A percentile compares a stretch with the other conserved stretches of the same genome.
These are phyloP conservation scores for Xenus cinereus DNA, from an alignment of 2,113 vertebrate genomes.

Conservation along the genomic window DNA sequence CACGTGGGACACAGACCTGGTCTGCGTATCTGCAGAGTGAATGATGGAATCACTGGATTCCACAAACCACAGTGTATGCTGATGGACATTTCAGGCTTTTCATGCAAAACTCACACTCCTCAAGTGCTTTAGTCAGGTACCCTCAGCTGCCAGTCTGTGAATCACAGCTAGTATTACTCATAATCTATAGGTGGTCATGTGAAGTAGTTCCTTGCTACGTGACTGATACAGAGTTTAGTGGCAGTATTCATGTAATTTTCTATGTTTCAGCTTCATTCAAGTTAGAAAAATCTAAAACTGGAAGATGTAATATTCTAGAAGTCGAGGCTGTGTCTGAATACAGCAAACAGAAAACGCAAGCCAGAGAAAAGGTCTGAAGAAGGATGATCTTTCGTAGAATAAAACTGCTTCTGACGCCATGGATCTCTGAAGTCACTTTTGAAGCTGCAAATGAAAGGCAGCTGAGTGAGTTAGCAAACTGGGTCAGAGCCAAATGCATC, in stretches of 20 bases:
- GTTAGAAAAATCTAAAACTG: neutral
- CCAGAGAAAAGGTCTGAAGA: neutral
- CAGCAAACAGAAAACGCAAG: neutral
- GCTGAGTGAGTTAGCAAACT: neutral
- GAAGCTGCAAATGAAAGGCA: slow-evolving; percentile 2
- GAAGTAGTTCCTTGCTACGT: neutral
- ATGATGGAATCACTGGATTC: neutral
- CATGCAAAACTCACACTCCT: neutral
- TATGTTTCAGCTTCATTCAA: neutral
- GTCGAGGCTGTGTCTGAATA: neutral
- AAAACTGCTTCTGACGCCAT: neutral
- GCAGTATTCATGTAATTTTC: neutral
- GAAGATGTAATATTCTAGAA: neutral
- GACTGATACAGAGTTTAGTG: neutral
- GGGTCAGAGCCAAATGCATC: neutral
- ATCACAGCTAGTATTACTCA: neutral
- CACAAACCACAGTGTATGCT: neutral
- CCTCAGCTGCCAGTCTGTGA: neutral
- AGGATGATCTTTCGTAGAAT: neutral
- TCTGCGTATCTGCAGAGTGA: neutral
- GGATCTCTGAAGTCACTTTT: slow-evolving; percentile 16
- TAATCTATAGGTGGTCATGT: neutral
- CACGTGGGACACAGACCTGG: neutral
- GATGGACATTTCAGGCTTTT: neutral
- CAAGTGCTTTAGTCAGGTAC: neutral